Evolutionary conservation across 2,113 vertebrate genomes (phyloP).

Genomic region (Xiphophorus maculatus): DNA sequence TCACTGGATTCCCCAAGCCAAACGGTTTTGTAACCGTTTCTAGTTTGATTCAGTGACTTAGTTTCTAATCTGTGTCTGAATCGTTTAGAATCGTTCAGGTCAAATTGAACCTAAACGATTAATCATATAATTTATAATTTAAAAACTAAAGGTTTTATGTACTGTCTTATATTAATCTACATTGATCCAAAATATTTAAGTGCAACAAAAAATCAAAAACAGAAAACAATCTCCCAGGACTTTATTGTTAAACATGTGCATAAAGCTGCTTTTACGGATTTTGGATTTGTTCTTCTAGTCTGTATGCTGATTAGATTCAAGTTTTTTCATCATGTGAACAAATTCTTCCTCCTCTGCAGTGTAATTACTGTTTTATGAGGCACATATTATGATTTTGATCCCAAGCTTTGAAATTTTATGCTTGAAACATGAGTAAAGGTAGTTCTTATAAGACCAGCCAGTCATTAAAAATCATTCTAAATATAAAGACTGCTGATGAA

Average conservation of each 20-base stretch:
- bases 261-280: neutral
- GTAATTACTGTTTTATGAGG: neutral
- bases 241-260: neutral
- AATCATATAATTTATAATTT: too few species aligned
- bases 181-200: too few species aligned
- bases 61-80: too few species aligned
- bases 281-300: too few species aligned
- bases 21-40: too few species aligned
- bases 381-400: neutral
- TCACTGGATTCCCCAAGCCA: too few species aligned
- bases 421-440: neutral
- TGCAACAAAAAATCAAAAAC: neutral
- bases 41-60: too few species aligned
- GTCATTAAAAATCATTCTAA: neutral
- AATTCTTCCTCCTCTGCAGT: conserved; percentile 1
- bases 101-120: too few species aligned
- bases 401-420: neutral
- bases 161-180: too few species aligned
- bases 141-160: too few species aligned
- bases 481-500: neutral
- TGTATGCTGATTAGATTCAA: too few species aligned
- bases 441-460: neutral
- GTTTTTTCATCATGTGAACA: neutral
- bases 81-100: too few species aligned
- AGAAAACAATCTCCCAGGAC: neutral